These are phyloP conservation scores for Zosterops hypoxanthus DNA, from an alignment of 2,113 vertebrate genomes.

Conservation along the genomic window DNA sequence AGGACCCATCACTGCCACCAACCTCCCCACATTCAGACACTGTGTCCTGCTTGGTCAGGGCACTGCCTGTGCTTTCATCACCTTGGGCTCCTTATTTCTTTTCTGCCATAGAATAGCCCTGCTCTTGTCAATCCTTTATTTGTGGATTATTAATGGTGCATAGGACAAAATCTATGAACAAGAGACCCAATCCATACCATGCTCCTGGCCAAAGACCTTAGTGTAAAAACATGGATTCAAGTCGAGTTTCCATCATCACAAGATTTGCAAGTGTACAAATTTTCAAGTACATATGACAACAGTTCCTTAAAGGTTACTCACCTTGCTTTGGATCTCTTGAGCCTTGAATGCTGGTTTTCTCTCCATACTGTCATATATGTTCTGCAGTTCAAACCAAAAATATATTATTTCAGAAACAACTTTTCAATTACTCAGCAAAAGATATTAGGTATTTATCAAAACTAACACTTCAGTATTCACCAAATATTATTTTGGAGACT, in stretches of 20 bases:
- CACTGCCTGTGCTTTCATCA: neutral
- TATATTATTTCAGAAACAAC: neutral
- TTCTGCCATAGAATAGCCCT: neutral
- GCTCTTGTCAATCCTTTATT: neutral
- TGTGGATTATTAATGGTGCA: neutral
- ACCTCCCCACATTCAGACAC: neutral
- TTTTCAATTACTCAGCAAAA: constrained; percentile 7
- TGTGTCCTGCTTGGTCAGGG: neutral
- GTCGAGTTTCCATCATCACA: neutral
- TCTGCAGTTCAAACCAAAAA: constrained; percentile 24
- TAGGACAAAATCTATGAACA: neutral
- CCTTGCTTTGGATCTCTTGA: constrained; percentile 50
- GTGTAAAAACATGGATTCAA: neutral
- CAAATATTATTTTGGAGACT: neutral
- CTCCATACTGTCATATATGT: neutral
- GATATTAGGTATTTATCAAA: neutral
- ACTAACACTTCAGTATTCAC: neutral
- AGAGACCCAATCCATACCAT: neutral
- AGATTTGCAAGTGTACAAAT: neutral
- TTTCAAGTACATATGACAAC: neutral
- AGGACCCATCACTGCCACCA: neutral
- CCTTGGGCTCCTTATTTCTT: neutral
- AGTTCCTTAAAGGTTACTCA: constrained; percentile 2
- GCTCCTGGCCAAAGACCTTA: neutral
- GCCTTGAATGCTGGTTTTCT: constrained; percentile 18